Conservation (phyloP, 1,140 invertebrate species). For the Belonocnema kinseyi region DNA sequence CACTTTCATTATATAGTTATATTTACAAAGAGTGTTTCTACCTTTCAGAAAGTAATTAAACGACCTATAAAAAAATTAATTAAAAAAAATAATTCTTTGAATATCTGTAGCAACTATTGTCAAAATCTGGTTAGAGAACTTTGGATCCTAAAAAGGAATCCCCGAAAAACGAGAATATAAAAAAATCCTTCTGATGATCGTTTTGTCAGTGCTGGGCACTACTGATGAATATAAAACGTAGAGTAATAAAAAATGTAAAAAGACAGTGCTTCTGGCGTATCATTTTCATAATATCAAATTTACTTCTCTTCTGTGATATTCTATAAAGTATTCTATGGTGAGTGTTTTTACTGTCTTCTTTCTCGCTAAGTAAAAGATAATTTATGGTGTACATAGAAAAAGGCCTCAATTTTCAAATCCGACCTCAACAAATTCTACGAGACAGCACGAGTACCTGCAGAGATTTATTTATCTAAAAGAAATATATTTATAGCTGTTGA, state of each 20-base stretch:
- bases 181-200: no score
- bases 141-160: no score
- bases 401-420: not conserved
- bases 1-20: not conserved
- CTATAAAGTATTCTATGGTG: constrained; percentile 27
- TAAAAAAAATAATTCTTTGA: no score
- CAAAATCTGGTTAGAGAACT: no score
- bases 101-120: no score
- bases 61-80: no score
- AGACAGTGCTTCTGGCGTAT: constrained; percentile 4
- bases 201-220: no score
- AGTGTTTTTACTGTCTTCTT: constrained; percentile 18
- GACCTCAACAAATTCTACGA: not conserved
- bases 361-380: not conserved
- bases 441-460: constrained; percentile 60
- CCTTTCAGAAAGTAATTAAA: no score
- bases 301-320: constrained; percentile 55
- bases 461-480: constrained; percentile 68
- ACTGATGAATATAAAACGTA: not conserved
- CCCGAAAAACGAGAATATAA: no score
- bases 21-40: no score
- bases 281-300: constrained; percentile 12
- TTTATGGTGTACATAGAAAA: not conserved
- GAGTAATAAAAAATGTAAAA: not conserved
- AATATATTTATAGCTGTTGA: constrained; percentile 51